Evolutionary conservation across 2,888 invertebrate species (phyloP).

Genomic region (Agonopterix heracliana): DNA sequence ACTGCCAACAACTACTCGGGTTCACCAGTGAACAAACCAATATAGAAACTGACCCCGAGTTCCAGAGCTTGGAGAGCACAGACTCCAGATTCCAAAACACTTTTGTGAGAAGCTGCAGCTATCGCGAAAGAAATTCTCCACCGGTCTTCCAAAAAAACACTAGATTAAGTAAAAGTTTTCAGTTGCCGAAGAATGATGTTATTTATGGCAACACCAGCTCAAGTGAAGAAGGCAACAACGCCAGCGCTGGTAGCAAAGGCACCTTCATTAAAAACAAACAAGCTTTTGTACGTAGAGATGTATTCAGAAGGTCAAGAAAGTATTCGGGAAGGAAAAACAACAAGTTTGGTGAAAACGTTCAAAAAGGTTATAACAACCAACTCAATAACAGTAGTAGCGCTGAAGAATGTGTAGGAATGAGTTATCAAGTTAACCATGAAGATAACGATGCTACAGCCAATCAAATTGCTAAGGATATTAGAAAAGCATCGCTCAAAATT

Average conservation of each 20-base stretch:
- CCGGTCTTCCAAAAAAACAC: slow-evolving; percentile 72
- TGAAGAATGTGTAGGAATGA: slow-evolving; percentile 66
- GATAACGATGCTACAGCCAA: slow-evolving; percentile 73
- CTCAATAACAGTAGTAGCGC: slow-evolving; percentile 62
- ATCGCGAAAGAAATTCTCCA: slow-evolving; percentile 68
- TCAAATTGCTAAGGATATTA: slow-evolving; percentile 74
- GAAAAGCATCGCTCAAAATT: slow-evolving; percentile 73
- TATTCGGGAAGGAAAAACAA: slow-evolving; percentile 67
- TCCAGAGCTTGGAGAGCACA: slow-evolving; percentile 70
- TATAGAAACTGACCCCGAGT: slow-evolving; percentile 71
- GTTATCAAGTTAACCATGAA: slow-evolving; percentile 72
- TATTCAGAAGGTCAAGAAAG: slow-evolving; percentile 68
- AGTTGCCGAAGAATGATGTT: slow-evolving; percentile 63
- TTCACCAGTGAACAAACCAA: slow-evolving; percentile 73
- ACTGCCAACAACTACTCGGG: slow-evolving; percentile 68
- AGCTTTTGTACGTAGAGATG: slow-evolving; percentile 67
- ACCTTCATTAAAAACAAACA: slow-evolving; percentile 78
- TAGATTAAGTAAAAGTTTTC: slow-evolving; percentile 70
- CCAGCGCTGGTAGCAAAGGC: slow-evolving; percentile 57
- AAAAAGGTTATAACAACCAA: slow-evolving; percentile 53
- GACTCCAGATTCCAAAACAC: slow-evolving; percentile 68
- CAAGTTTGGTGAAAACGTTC: slow-evolving; percentile 48
- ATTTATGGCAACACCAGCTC: slow-evolving; percentile 69
- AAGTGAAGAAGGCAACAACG: slow-evolving; percentile 68
- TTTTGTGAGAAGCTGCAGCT: slow-evolving; percentile 69